Percentiles rank a stretch among this genome's conserved stretches.
These are phyloP conservation scores for Heliconius aoede DNA, from an alignment of 2,888 invertebrate species.

Conservation along the genomic window DNA sequence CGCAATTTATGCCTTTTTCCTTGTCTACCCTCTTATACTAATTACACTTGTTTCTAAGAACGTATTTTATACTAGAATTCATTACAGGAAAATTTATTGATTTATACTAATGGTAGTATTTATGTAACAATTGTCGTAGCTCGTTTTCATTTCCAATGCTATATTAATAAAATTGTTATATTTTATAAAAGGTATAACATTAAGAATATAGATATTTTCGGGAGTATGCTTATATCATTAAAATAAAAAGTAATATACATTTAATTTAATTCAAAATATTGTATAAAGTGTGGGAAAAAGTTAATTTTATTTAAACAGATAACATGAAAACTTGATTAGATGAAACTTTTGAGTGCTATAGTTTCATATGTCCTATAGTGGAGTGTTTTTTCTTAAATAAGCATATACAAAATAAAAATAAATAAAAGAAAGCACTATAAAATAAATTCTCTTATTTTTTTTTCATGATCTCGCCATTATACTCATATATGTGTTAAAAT, in stretches of 20 bases:
- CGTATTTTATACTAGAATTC: constrained; percentile 35
- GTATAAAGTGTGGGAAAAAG: too few species aligned
- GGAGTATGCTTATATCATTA: neutral
- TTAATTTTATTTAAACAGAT: too few species aligned
- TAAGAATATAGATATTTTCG: neutral
- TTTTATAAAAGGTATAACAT: neutral
- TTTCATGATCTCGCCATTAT: neutral
- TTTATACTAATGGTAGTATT: constrained; percentile 8
- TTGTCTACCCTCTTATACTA: constrained; percentile 61
- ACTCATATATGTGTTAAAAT: neutral
- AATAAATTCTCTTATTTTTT: neutral
- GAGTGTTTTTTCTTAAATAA: too few species aligned
- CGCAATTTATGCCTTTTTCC: constrained; percentile 69
- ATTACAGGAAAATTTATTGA: constrained; percentile 29
- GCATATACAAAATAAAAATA: neutral
- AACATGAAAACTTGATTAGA: too few species aligned
- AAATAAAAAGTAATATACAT: neutral
- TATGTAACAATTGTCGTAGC: neutral
- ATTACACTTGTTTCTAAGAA: constrained; percentile 50
- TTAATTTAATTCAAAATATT: too few species aligned
- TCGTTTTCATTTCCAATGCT: neutral
- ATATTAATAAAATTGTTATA: neutral
- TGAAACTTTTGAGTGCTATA: too few species aligned
- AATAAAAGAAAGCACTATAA: neutral
- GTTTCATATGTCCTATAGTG: too few species aligned